These are phyloP conservation scores for Myotis pilosus DNA, from an alignment of 2,797 vertebrate genomes.

Conservation along the genomic window DNA sequence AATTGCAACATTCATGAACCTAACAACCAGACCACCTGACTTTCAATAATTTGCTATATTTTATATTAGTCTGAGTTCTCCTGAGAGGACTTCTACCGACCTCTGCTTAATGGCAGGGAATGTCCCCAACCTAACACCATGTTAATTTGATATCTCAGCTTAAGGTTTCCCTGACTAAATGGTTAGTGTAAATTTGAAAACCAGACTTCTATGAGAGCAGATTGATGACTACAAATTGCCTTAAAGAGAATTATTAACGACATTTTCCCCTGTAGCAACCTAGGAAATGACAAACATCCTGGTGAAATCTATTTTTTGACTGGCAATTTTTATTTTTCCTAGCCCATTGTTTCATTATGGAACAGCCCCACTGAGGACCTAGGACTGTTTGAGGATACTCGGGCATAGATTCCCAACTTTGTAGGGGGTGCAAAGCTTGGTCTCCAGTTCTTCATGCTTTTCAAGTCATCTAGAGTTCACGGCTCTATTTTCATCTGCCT, in stretches of 20 bases:
- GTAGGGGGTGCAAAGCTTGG: not conserved
- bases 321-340: not conserved
- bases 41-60: not conserved
- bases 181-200: slow-evolving; percentile 13
- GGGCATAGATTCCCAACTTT: not conserved
- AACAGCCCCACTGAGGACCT: not conserved
- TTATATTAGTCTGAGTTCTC: not conserved
- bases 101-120: not conserved
- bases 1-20: not conserved
- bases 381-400: not conserved
- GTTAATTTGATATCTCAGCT: slow-evolving; percentile 5
- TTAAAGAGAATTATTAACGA: not conserved
- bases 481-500: not conserved
- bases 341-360: not conserved
- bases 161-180: not conserved
- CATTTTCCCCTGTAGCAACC: not conserved
- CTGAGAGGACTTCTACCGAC: not conserved
- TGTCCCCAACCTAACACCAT: not conserved
- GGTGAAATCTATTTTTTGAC: not conserved
- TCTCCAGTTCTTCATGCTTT: not conserved
- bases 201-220: not conserved
- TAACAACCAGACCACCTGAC: not conserved
- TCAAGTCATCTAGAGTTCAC: not conserved
- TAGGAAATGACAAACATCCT: slow-evolving; percentile 4
- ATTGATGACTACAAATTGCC: not conserved